Evolutionary conservation across 2,797 vertebrate genomes (phyloP), one percentile per base, ranked within the genome.

Genomic region (Hydrocynus forskahlii): DNA sequence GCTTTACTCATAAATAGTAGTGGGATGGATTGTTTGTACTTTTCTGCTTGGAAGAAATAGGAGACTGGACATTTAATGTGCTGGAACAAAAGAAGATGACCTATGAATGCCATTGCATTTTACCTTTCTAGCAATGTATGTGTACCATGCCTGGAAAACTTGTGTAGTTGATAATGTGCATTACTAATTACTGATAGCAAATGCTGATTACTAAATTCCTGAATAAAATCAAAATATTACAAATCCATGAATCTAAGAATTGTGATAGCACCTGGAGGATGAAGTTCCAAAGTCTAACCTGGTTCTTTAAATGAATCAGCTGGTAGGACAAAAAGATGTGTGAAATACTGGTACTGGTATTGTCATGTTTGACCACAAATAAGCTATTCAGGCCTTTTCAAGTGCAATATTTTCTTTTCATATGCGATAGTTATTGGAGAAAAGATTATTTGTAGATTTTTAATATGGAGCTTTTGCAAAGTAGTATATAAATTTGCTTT

Each of bases 41-140:
- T 74, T 68, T 71, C 67, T 75, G 75, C 4, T 84, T 71, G 76
- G 74, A 77, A 73, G 88, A 81, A 90, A 89, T 12, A 63, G 54
- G 85, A 88, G 76, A 82, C 14, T 14, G 13, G 38, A 81, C 71
- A 81, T 72, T 82, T 81, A 81, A 70, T 60, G 48, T 86, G 70
- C 55, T 74, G 81, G 54, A 77, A 75, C 43, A 50, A 13, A 55
- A 81, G 23, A 83, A 79, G 57, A 81, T 63, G 8, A 79, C 17
- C 54, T 48, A 62, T 69, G 66, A 25, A 80, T 40, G 40, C 57
- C 17, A 83, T 0, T 43, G 17, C 12, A 38, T 12, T 45, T 8
- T 43, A 8, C 40, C 40, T 4, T 66, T 43, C 8, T 70, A 50
- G 60, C 63, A 60, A 72, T 48, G 4, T 19, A 21, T 67, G 14